Evolutionary conservation across 1,140 invertebrate species (phyloP), one percentile per base, ranked within the genome.

Genomic region (Cydia pomonella): DNA sequence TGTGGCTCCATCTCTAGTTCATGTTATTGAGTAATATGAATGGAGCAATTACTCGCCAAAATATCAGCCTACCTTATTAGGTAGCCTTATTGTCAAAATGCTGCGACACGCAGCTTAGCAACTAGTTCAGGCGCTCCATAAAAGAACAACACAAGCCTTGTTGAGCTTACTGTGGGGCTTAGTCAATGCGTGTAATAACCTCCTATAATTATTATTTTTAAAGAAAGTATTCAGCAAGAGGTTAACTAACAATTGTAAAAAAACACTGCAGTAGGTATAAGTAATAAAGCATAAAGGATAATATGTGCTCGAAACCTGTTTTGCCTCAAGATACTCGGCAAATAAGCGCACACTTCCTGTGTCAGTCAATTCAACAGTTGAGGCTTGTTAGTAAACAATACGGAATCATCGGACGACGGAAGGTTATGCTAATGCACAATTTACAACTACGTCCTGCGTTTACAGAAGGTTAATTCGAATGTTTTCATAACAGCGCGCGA

Each of bases 361-460:
- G 29, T 69, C 64, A 38, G 64, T 69, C 64, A 27, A 69, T 18
- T 33, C 64, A 69, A 21, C 64, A 29, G 13, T 64, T 2, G 6
- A 1, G 64, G 64, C 33, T 69, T 69, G 64, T 69, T 69, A 69
- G 64, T 69, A 69, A 69, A 69, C 64, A 69, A 59, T 59, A 59
- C 53, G 10, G 53, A 7, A 59, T 59, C 53, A 23, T 59, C 21
- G 53, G 53, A 23, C 53, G 53, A 23, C 53, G 53, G 21, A 23
- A 59, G 53, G 53, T 59, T 59, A 59, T 59, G 53, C 53, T 23
- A 59, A 59, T 59, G 53, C 1, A 59, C 53, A 23, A 59, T 59
- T 59, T 59, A 59, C 53, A n/a, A 23, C 53, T 23, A 23, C 21
- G 53, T 59, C 21, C 53, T 23, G 53, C 53, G 53, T 59, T 59